Evolutionary conservation across 2,113 vertebrate species (phyloP).

Genomic region (Prochilodus magdalenae): DNA sequence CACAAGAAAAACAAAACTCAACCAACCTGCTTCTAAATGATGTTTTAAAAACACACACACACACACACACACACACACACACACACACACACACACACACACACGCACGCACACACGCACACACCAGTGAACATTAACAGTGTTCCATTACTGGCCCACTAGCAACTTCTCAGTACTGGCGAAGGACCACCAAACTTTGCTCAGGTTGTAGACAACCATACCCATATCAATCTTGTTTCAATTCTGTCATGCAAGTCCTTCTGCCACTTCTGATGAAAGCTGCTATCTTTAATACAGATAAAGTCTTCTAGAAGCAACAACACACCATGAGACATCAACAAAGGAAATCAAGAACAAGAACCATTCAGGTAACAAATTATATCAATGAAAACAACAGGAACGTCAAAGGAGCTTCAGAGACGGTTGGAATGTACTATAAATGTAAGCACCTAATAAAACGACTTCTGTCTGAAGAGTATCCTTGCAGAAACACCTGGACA

Average conservation of each 20-base stretch:
- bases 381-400: constrained; percentile 28
- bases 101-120: too few relatives aligned
- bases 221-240: too few relatives aligned
- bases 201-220: too few relatives aligned
- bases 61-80: too few relatives aligned
- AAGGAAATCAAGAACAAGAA: constrained; percentile 4
- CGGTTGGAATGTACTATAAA: constrained; percentile 28
- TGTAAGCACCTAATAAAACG: neutral
- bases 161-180: too few relatives aligned
- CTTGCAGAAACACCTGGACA: constrained; percentile 25
- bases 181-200: too few relatives aligned
- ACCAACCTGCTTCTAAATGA: too few relatives aligned
- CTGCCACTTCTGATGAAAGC: neutral
- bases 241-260: neutral
- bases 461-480: constrained; percentile 15
- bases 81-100: too few relatives aligned
- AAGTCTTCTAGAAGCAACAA: constrained; percentile 13
- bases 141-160: too few relatives aligned
- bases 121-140: too few relatives aligned
- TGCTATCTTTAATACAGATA: neutral
- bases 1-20: too few relatives aligned
- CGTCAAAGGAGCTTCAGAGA: neutral
- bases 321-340: neutral
- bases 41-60: too few relatives aligned
- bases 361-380: neutral